Evolutionary conservation across 53 echinoderm and acorn worm genomes (phyloP), one percentile per base, ranked within the genome.

Genomic region (Echinometra lucunter): DNA sequence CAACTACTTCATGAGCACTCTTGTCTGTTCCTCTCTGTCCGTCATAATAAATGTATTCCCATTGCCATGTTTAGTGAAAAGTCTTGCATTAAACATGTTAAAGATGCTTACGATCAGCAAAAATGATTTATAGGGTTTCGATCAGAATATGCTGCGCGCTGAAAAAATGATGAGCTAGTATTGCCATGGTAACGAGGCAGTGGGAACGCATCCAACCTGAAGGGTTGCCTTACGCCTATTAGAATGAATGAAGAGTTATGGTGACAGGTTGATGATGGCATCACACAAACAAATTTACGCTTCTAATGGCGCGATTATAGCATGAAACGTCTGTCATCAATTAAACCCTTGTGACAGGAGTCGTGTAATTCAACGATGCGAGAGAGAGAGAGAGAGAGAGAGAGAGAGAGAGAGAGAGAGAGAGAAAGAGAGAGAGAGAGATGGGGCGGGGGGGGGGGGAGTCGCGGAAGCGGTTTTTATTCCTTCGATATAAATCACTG

Each of bases 231-330:
- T n/a, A 53, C 85, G 85, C 30, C n/a, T 85, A 47, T 85, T 28
- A 49, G 49, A 49, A 0, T 25, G n/a, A 49, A 49, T 53, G 85
- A 85, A 85, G 85, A 85, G 85, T 85, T 85, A 85, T 49, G 13
- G 49, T 85, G 85, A 85, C 85, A 85, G 49, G n/a, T 85, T 85
- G 18, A 85, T n/a, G 85, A 45, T n/a, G 27, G 49, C 49, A 85
- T 85, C 85, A 49, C 10, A 28, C 47, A 85, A 85, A 85, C 85
- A 85, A 85, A 89, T 89, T 89, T 60, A 60, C 60, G 60, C 89
- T 58, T 34, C 40, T 89, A 89, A 89, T 58, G 89, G 21, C 23
- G 23, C 89, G 60, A 38, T 89, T 63, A 89, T 89, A 38, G 37
- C 89, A 49, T 60, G 89, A 60, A 34, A 89, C 8, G 25, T 89